Base-by-base conservation (phyloP, 2,888 invertebrate species). In the Coenonympha glycerion region DNA sequence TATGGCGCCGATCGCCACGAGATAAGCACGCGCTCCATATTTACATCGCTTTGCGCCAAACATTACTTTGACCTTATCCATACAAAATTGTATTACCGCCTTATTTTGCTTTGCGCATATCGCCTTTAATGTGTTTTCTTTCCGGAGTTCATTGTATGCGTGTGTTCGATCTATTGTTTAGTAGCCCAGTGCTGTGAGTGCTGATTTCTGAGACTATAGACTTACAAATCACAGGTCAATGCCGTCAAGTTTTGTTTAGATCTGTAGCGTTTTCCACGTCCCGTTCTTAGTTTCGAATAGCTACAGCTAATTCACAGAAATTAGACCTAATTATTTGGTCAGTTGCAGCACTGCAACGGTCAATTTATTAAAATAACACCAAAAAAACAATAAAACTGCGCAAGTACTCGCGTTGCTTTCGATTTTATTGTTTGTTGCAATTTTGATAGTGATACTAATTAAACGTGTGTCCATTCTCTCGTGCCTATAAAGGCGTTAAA, bases 1-100 rank as follows among this genome's bases (percentile, higher is more conserved):
- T 84, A 86, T 86, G 86, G 86, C 86, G 84, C 56, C 74, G 73
- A 62, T 69, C 83, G 84, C 83, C 85, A 80, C 71, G 70, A 76
- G 71, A 70, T 65, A 64, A 76, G 71, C 84, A 85, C 86, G 84
- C 83, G 76, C 70, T 65, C 59, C 66, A 58, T 80, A 74, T 80
- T 80, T 76, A 73, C 71, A 71, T 53, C 53, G 53, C 54, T 55
- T 59, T 56, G 42, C 51, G 52, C 63, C 56, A 40, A 49, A 42
- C 41, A 41, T 47, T 53, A 46, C 46, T 39, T 22, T 39, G 3
- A 24, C 13, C 16, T 47, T 44, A 53, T 34, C 24, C 33, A 53
- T 8, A 21, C 40, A 40, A 40, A 34, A 13, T 33, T 11, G 11
- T n/a, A 16, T 16, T 6, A 39, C 13, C 34, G 16, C 26, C 8